These are phyloP conservation scores for Hydractinia symbiolongicarpus DNA, from an alignment of 30 jellyfish, hydroid and myxozoan species.

Conservation along the genomic window DNA sequence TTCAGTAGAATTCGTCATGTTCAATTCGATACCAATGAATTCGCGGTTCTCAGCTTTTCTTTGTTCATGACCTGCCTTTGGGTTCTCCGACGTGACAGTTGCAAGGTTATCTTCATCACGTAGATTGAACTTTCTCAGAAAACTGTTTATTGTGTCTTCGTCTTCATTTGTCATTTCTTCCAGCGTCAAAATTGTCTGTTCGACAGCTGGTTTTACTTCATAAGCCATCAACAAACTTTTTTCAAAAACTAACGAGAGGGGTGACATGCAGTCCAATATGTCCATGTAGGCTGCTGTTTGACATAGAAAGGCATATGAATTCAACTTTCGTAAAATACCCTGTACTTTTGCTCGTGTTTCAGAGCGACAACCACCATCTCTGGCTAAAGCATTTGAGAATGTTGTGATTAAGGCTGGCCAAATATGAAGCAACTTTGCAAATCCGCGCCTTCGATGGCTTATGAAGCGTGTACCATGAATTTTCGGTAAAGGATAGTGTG, in stretches of 20 bases:
- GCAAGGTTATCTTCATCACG: background rate
- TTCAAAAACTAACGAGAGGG: background rate
- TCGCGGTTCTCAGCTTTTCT: background rate
- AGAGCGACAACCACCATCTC: background rate
- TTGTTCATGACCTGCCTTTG: background rate
- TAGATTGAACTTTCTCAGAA: no score
- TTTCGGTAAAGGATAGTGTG: slow-evolving; percentile 33
- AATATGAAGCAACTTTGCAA: slow-evolving; percentile 27
- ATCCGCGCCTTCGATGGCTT: slow-evolving; percentile 10
- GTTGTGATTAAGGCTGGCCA: slow-evolving; percentile 37
- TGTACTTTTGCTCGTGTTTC: slow-evolving; percentile 44
- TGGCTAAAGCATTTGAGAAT: background rate
- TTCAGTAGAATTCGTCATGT: no score
- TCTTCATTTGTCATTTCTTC: background rate
- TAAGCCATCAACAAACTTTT: slow-evolving; percentile 1
- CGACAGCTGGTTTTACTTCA: background rate
- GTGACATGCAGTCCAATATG: no score
- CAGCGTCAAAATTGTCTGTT: no score
- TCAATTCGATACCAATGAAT: background rate
- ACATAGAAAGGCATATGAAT: no score
- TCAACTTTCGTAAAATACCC: background rate
- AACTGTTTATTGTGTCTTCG: background rate
- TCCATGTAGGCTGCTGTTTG: no score
- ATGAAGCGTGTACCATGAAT: no score
- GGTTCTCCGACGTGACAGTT: background rate